Evolutionary conservation across 2,888 invertebrate species (phyloP), one percentile per base, ranked within the genome.

Genomic region (Nebria salina): DNA sequence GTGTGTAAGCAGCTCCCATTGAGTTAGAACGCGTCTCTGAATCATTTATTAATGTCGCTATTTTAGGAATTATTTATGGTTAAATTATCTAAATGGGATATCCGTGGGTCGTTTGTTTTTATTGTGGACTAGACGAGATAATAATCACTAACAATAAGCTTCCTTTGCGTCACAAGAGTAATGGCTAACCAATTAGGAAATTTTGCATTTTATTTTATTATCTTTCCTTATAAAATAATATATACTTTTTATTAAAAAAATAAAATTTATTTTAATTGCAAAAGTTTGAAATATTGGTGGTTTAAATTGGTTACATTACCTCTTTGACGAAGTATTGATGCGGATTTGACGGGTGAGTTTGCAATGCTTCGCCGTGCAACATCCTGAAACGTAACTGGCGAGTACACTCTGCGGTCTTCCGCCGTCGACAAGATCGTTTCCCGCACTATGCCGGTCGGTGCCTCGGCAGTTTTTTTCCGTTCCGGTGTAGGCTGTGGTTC

Each of bases 331-430:
- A 70, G 34, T 26, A 86, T 86, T 76, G 88, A 87, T 8, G 88
- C 82, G 64, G 87, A 89, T 84, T 92, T 91, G 3, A 92, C 93
- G 0, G 95, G 95, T 0, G 95, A 95, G 87, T 93, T 95, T 0
- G 93, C 94, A 82, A 94, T 93, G 85, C 95, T 95, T 78, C 94
- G 89, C n/a, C 94, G 89, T 0, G 95, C 95, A 0, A 96, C 95
- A 86, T 96, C 96, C 86, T 95, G 94, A 85, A 96, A 95, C 0
- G 95, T 96, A 20, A 96, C 94, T 0, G 96, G 96, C 0, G 96
- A 95, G 87, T 96, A 96, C 83, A 94, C 93, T 0, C 87, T 87
- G 7, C 88, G 86, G 76, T 66, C 70, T 42, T 66, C 64, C 65
- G 87, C 89, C 26, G 70, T 70, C 70, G 70, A 25, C 25, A 70